Base-by-base conservation (phyloP, 2,797 vertebrate species). In the Catostomus latipinnis region DNA sequence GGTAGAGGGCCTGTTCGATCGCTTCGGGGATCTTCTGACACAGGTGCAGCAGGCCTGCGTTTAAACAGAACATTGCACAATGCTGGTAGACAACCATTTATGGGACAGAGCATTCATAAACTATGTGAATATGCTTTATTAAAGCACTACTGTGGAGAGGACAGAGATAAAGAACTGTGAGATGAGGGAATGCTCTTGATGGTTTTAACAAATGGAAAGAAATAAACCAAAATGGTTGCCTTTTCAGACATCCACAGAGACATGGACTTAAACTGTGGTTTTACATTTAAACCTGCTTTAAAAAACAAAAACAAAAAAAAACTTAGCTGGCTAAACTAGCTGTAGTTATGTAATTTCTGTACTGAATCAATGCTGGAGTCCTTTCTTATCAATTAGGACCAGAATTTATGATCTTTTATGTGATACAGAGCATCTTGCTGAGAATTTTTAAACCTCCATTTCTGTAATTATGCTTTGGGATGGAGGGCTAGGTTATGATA, bases 1-100 rank as follows among this genome's bases (percentile, higher is more conserved):
- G 98, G 95, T 99, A 49, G 97, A 98, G 87, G 95, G 96, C 85
- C 96, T 98, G 77, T 99, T 98, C 88, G 96, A 98, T 88, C 97
- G 97, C 86, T 99, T 99, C 88, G 97, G 96, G 89, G 97, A 99
- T 92, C 95, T 99, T 88, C 94, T 99, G 90, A 98, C 93, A 93
- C 96, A 94, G 91, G 97, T 97, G 90, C 97, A 98, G 94, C 97
- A 97, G 93, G 97, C 94, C 89, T 98, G 96, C 93, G 93, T 93
- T 72, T 99, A 95, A 92, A 84, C 84, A 58, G 78, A 82, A 22
- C 50, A 46, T 4, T n/a, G 50, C 11, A 49, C 43, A 57, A 66
- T 45, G 62, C 5, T 43, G 67, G 45, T 11, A n/a, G 61, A 65
- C 62, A 7, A 60, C 16, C 81, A 56, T 48, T 85, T 74, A 13